phyloP scores from a whole-genome alignment of 2,113 vertebrate species.

The Lepus europaeus region DNA sequence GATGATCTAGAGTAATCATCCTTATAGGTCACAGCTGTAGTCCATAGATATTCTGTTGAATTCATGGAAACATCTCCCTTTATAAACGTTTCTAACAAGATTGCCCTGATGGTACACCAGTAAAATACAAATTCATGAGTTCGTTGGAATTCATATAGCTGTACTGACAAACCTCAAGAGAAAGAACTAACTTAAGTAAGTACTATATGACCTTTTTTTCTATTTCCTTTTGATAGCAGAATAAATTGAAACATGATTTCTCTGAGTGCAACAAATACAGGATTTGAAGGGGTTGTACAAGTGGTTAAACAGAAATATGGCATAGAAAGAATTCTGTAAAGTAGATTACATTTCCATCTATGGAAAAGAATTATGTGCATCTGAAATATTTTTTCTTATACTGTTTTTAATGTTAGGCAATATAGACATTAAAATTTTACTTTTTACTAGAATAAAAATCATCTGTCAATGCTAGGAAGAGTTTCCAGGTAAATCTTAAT shows the following conservation, averaged over 20 bases:
- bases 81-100: conserved; percentile 33
- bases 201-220: not conserved
- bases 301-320: not conserved
- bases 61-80: conserved; percentile 47
- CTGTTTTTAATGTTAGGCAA: not conserved
- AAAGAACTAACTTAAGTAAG: conserved; percentile 13
- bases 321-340: not conserved
- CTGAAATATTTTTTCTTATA: not conserved
- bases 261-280: conserved; percentile 12
- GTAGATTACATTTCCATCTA: not conserved
- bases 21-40: not conserved
- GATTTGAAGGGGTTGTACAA: not conserved
- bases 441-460: conserved; percentile 31
- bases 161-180: conserved; percentile 43
- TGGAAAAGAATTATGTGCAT: not conserved
- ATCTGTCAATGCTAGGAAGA: not conserved
- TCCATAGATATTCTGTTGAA: conserved; percentile 10
- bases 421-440: not conserved
- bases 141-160: conserved; percentile 49
- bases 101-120: not conserved
- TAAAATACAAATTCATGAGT: conserved; percentile 49
- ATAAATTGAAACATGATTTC: conserved; percentile 59
- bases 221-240: not conserved
- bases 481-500: conserved; percentile 9
- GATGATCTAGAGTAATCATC: not conserved